Evolutionary conservation across 37 sponge, comb jelly and placozoan genomes (phyloP), one percentile per base, ranked within the genome.

Genomic region (Beroe ovata): DNA sequence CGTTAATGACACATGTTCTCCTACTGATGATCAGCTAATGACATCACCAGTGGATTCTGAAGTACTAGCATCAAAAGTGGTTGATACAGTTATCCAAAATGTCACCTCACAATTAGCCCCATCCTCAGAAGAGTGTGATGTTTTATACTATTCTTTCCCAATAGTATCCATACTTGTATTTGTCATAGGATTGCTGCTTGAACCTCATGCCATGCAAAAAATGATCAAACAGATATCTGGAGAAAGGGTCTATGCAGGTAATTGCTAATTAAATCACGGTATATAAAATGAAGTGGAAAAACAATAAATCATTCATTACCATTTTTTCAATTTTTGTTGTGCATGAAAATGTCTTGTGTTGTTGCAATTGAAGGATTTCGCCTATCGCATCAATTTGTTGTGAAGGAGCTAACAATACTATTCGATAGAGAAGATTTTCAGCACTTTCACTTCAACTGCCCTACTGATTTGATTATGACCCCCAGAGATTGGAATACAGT

Each of bases 391-490:
- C 69, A 32, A 16, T 66, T 33, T 66, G 69, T 66, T 16, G 69
- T 66, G 8, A 66, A 66, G 69, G 69, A 66, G 36, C 29, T 66
- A 37, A 66, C 69, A 1, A 66, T 66, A 6, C 69, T 66, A 2
- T 66, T 66, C 36, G 69, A 66, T 26, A 3, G 35, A 34, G 30
- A 66, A 18, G 32, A 66, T 34, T 66, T 34, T 32, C 69, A 66
- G 34, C 69, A 66, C 69, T 66, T 66, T 66, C 69, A 66, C 69
- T 66, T 66, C 69, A 66, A 66, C 69, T 66, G 69, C 36, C 69
- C 69, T 2, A 33, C 30, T 66, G 69, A 66, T 18, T 14, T 66
- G 6, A 66, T 66, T 66, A 66, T 30, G 1, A 30, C 69, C 2
- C 69, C 69, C 36, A 66, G 69, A 30, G 69, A 66, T 66, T 66